Evolutionary conservation across 2,113 vertebrate genomes (phyloP).

Genomic region (Gambusia holbrooki): DNA sequence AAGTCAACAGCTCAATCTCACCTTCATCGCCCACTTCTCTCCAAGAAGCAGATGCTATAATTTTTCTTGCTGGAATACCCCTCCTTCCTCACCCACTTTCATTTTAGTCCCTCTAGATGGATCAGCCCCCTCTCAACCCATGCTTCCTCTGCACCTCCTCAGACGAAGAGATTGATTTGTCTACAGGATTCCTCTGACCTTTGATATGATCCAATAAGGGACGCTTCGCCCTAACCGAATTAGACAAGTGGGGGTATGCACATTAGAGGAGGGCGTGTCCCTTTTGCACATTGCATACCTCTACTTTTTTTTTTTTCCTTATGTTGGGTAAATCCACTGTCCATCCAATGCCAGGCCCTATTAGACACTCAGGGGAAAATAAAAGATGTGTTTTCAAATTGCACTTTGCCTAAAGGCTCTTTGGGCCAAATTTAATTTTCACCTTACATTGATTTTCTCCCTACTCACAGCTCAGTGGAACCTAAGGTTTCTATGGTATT

Average conservation of each 20-base stretch:
- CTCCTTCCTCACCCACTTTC: conserved; percentile 64
- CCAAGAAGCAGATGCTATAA: conserved; percentile 79
- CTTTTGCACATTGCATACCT: conserved; percentile 33
- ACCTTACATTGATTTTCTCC: conserved; percentile 93
- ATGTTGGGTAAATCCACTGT: conserved; percentile 59
- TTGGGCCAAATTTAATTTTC: conserved; percentile 96
- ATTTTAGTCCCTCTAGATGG: conserved; percentile 79
- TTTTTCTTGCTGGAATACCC: conserved; percentile 67
- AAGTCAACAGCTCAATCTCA: conserved; percentile 80
- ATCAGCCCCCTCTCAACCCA: conserved; percentile 60
- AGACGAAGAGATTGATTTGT: conserved; percentile 81
- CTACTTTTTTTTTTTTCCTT: conserved; percentile 49
- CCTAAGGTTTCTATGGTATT: conserved; percentile 83
- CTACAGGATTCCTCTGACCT: conserved; percentile 86
- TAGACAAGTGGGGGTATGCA: conserved; percentile 83
- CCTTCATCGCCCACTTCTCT: conserved; percentile 70
- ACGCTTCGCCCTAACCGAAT: conserved; percentile 85
- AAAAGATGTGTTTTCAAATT: conserved; percentile 92
- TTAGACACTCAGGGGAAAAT: conserved; percentile 86
- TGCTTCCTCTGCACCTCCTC: conserved; percentile 82
- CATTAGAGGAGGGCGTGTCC: conserved; percentile 80
- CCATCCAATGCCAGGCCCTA: conserved; percentile 60
- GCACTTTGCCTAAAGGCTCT: conserved; percentile 96
- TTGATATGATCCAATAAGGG: conserved; percentile 89
- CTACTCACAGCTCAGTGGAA: conserved; percentile 84